Conservation (phyloP, 2,888 invertebrate species). For the Caenorhabditis sp. region DNA sequence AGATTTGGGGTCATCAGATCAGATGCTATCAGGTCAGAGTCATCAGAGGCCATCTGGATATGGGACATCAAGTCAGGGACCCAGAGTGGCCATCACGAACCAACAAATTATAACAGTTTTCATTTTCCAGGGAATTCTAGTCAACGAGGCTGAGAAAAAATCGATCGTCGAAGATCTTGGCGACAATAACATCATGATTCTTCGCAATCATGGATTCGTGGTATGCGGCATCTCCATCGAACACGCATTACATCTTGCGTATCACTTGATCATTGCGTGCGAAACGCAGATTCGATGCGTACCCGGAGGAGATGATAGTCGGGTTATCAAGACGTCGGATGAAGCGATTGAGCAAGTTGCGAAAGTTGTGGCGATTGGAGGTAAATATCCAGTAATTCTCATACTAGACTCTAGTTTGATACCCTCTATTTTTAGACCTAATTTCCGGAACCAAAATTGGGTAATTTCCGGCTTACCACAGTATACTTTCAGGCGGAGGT, state of each 20-base stretch:
- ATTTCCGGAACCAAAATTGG: no score
- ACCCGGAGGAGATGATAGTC: conserved; percentile 27
- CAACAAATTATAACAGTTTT: no score
- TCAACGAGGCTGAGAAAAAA: conserved; percentile 54
- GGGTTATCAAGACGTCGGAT: conserved; percentile 34
- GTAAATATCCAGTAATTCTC: no score
- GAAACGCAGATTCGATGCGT: conserved; percentile 80
- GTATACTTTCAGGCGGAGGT: conserved; percentile 51
- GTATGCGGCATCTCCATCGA: conserved; percentile 80
- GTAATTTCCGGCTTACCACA: neutral
- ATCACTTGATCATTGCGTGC: conserved; percentile 85
- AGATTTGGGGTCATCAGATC: no score
- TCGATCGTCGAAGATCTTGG: conserved; percentile 61
- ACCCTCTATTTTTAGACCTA: no score
- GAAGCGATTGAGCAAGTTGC: conserved; percentile 57
- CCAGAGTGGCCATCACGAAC: no score
- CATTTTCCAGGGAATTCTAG: conserved; percentile 61
- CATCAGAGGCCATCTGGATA: no score
- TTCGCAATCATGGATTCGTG: conserved; percentile 68
- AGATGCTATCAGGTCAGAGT: no score
- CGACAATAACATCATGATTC: conserved; percentile 63
- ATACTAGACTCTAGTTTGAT: no score
- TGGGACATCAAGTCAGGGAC: no score
- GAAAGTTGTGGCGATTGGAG: conserved; percentile 56
- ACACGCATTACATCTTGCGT: conserved; percentile 89